phyloP scores from a whole-genome alignment of 2,888 invertebrate species.

The Crocallis elinguaria region DNA sequence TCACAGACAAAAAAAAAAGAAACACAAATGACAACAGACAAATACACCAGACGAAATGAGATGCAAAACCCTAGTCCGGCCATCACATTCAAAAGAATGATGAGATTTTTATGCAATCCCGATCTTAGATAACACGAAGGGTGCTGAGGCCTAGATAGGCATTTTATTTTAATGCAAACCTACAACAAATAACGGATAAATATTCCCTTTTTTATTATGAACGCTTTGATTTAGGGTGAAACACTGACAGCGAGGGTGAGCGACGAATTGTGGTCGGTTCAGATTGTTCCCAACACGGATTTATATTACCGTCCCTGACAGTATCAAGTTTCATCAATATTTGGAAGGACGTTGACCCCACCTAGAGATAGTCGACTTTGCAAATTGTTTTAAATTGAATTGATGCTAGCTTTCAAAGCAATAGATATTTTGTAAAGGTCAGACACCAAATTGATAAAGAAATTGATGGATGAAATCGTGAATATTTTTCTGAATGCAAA shows the following conservation, averaged over 20 bases:
- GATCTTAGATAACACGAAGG: constrained; percentile 81
- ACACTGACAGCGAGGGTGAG: constrained; percentile 58
- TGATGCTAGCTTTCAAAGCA: constrained; percentile 32
- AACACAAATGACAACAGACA: constrained; percentile 40
- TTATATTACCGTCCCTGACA: constrained; percentile 63
- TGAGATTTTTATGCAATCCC: constrained; percentile 81
- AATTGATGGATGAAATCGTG: constrained; percentile 30
- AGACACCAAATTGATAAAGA: constrained; percentile 27
- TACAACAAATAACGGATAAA: constrained; percentile 84
- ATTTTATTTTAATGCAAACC: constrained; percentile 83
- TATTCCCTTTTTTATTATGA: constrained; percentile 78
- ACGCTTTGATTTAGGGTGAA: constrained; percentile 78
- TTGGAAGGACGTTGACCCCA: constrained; percentile 56
- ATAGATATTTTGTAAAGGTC: constrained; percentile 26
- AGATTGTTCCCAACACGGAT: constrained; percentile 73
- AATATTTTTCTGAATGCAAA: constrained; percentile 8
- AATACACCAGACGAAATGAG: constrained; percentile 63
- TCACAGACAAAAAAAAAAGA: constrained; percentile 7
- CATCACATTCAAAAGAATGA: constrained; percentile 71
- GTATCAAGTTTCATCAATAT: constrained; percentile 73
- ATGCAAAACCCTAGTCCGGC: constrained; percentile 64
- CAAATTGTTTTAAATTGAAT: constrained; percentile 49
- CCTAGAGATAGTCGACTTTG: constrained; percentile 26
- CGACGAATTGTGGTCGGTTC: constrained; percentile 73
- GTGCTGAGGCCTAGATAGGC: constrained; percentile 77